Conservation (phyloP, 2,888 invertebrate species). For the Oligia strigilis region DNA sequence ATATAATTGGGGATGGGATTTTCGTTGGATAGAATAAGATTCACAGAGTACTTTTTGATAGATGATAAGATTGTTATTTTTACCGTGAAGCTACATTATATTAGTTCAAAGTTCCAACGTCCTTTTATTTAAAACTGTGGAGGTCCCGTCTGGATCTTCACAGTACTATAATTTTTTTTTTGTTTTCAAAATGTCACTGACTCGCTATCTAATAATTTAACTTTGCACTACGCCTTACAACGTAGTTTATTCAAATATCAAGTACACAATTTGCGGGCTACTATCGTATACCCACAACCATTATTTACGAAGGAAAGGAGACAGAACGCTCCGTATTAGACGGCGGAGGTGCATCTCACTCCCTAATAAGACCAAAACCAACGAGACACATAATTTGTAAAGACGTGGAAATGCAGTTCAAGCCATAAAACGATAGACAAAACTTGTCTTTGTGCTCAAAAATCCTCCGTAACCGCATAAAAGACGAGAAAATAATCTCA, state of each 20-base stretch:
- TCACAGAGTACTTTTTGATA: no score
- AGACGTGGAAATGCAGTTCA: slow-evolving; percentile 24
- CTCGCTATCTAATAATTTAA: background rate
- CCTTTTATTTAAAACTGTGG: no score
- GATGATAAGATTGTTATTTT: no score
- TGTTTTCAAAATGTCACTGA: background rate
- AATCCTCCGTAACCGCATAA: slow-evolving; percentile 9
- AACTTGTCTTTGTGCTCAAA: slow-evolving; percentile 31
- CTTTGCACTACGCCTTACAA: background rate
- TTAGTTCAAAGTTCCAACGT: no score
- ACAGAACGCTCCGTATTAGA: background rate
- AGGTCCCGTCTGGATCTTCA: no score
- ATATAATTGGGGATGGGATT: no score
- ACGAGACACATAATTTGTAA: slow-evolving; percentile 32
- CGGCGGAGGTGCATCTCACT: background rate
- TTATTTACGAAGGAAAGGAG: background rate
- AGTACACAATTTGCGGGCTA: background rate
- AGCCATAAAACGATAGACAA: slow-evolving; percentile 37
- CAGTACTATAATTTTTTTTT: no score
- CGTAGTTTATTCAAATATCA: slow-evolving; percentile 1
- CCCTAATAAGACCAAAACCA: slow-evolving; percentile 29
- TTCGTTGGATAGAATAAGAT: no score
- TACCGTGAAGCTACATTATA: no score
- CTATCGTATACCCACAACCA: background rate
- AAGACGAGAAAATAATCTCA: slow-evolving; percentile 39